These are phyloP conservation scores for Octodonta nipae DNA, from an alignment of 2,888 invertebrate genomes.

Conservation along the genomic window DNA sequence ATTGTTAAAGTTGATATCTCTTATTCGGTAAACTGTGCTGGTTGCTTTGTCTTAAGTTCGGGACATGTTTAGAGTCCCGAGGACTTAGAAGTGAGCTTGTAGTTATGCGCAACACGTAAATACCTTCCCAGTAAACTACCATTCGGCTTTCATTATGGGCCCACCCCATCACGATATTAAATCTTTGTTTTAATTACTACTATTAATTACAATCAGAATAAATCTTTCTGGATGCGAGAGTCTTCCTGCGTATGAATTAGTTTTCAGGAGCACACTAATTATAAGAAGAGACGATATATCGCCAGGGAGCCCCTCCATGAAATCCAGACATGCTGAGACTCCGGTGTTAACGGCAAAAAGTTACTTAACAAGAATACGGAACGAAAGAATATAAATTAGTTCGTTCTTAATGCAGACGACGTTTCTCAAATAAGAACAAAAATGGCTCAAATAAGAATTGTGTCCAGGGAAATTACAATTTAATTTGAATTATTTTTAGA, in stretches of 20 bases:
- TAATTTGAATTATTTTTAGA: too few relatives aligned
- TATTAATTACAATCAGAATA: slow-evolving; percentile 33
- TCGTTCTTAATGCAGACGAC: neutral
- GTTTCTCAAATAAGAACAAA: neutral
- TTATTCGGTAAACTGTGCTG: too few relatives aligned
- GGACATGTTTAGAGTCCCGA: slow-evolving; percentile 35
- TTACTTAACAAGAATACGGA: neutral
- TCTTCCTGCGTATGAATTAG: slow-evolving; percentile 24
- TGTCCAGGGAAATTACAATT: too few relatives aligned
- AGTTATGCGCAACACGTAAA: slow-evolving; percentile 39
- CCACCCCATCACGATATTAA: slow-evolving; percentile 31
- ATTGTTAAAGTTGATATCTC: too few relatives aligned
- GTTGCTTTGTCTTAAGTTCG: slow-evolving; percentile 33
- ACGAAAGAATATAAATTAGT: neutral
- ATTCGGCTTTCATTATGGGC: slow-evolving; percentile 35
- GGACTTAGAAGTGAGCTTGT: slow-evolving; percentile 37
- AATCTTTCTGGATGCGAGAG: slow-evolving; percentile 22
- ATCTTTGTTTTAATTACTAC: slow-evolving; percentile 35
- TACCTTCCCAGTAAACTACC: slow-evolving; percentile 32
- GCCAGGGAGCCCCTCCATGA: slow-evolving; percentile 1
- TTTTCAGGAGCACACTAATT: slow-evolving; percentile 27
- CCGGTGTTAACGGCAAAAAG: neutral
- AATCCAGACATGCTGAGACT: slow-evolving; percentile 1
- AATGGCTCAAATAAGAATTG: too few relatives aligned
- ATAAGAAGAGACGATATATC: slow-evolving; percentile 2